Evolutionary conservation across 2,888 invertebrate species (phyloP).

Genomic region (Phengaris arion): DNA sequence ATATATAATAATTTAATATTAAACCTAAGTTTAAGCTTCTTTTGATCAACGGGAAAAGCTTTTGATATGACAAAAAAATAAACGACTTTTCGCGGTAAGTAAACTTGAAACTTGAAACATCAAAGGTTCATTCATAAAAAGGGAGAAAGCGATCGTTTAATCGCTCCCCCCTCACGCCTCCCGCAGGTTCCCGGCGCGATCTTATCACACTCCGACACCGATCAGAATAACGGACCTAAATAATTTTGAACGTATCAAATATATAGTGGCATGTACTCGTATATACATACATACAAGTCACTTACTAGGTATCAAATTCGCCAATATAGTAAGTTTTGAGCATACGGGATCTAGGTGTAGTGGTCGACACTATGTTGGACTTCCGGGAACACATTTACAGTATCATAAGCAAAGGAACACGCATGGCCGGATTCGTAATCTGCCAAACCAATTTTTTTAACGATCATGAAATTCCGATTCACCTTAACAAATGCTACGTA

Average conservation of each 20-base stretch:
- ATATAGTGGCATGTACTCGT: not conserved
- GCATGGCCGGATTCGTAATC: too few relatives aligned
- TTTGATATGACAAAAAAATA: constrained; percentile 11
- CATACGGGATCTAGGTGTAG: too few relatives aligned
- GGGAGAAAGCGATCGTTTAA: constrained; percentile 15
- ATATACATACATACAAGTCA: too few relatives aligned
- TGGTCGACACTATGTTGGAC: too few relatives aligned
- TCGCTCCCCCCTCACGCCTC: not conserved
- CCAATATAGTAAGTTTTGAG: too few relatives aligned
- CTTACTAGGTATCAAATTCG: too few relatives aligned
- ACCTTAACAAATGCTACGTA: too few relatives aligned
- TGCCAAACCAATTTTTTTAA: too few relatives aligned
- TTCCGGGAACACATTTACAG: too few relatives aligned
- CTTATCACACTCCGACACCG: constrained; percentile 14
- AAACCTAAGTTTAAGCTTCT: not conserved
- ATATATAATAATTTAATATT: too few relatives aligned
- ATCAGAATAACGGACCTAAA: not conserved
- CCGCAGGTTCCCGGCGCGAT: not conserved
- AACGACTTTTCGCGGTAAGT: constrained; percentile 13
- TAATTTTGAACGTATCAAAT: not conserved
- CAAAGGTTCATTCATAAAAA: constrained; percentile 13
- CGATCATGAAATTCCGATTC: too few relatives aligned
- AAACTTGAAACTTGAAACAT: constrained; percentile 6
- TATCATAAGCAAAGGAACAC: too few relatives aligned
- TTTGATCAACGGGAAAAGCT: not conserved